A percentile compares a stretch with the other conserved stretches of the same genome.
Conservation (phyloP, 2,797 vertebrate genomes). For the Schizopygopsis pylzovi region DNA sequence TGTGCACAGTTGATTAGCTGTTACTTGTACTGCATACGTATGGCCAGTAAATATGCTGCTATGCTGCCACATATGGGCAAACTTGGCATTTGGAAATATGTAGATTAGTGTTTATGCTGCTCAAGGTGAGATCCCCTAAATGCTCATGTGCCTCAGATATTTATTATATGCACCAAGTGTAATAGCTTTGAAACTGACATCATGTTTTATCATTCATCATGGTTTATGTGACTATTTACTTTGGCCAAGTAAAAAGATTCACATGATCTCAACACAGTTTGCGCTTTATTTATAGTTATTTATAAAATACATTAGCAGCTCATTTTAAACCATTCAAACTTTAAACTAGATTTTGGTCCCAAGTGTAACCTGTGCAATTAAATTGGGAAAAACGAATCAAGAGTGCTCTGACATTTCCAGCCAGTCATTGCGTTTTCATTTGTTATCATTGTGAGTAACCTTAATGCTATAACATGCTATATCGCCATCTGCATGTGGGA, state of each 20-base stretch:
- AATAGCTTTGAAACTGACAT: slow-evolving; percentile 23
- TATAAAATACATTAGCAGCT: not conserved
- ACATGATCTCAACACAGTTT: not conserved
- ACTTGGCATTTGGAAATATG: slow-evolving; percentile 29
- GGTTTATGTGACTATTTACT: not conserved
- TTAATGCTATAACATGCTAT: not conserved
- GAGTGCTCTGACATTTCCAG: not conserved
- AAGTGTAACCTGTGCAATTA: not conserved
- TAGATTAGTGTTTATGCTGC: slow-evolving; percentile 29
- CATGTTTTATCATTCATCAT: too few relatives aligned
- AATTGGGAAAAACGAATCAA: not conserved
- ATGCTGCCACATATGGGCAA: slow-evolving; percentile 8
- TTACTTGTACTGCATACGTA: slow-evolving; percentile 44
- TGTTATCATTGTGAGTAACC: not conserved
- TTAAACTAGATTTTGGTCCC: not conserved
- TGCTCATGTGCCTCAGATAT: slow-evolving; percentile 17
- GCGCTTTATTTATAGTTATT: not conserved
- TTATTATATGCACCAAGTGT: slow-evolving; percentile 6
- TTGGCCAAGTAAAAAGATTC: not conserved
- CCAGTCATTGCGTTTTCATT: not conserved
- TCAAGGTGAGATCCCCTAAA: slow-evolving; percentile 1
- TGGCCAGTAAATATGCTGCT: not conserved
- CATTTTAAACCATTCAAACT: not conserved
- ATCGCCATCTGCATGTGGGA: slow-evolving; percentile 23
- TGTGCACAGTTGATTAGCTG: slow-evolving; percentile 43